phyloP scores from a whole-genome alignment of 2,888 invertebrate species.

The Oligia latruncula region DNA sequence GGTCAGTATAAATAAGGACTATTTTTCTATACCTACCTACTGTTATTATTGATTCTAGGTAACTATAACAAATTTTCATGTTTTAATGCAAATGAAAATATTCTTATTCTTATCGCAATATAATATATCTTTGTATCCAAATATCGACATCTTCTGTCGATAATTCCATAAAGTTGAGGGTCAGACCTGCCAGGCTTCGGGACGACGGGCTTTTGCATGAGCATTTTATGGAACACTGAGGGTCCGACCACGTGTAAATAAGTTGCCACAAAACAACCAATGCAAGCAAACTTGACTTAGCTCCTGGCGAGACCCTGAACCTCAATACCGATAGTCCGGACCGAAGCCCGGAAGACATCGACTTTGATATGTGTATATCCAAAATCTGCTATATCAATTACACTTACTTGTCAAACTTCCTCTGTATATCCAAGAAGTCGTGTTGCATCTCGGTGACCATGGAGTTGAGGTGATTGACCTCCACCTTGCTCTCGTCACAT shows the following conservation, averaged over 20 bases:
- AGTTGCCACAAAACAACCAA: background rate
- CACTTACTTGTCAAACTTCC: slow-evolving; percentile 86
- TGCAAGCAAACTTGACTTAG: background rate
- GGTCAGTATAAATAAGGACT: too few relatives aligned
- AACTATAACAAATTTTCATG: background rate
- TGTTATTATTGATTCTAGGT: background rate
- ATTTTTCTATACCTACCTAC: too few relatives aligned
- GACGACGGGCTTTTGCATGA: background rate
- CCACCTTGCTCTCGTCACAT: slow-evolving; percentile 88
- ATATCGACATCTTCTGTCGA: background rate
- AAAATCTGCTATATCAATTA: background rate
- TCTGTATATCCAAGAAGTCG: slow-evolving; percentile 83
- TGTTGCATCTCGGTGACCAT: slow-evolving; percentile 85
- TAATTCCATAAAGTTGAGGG: too few relatives aligned
- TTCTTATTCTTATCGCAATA: background rate
- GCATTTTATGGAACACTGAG: background rate
- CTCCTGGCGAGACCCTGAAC: background rate
- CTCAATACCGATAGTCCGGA: background rate
- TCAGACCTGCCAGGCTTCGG: background rate
- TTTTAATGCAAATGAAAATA: background rate
- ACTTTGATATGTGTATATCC: background rate
- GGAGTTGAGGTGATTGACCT: slow-evolving; percentile 84
- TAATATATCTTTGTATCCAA: background rate
- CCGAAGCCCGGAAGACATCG: background rate
- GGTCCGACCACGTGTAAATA: background rate